phyloP scores from a whole-genome alignment of 2,113 vertebrate species.

The Atrichornis clamosus region DNA sequence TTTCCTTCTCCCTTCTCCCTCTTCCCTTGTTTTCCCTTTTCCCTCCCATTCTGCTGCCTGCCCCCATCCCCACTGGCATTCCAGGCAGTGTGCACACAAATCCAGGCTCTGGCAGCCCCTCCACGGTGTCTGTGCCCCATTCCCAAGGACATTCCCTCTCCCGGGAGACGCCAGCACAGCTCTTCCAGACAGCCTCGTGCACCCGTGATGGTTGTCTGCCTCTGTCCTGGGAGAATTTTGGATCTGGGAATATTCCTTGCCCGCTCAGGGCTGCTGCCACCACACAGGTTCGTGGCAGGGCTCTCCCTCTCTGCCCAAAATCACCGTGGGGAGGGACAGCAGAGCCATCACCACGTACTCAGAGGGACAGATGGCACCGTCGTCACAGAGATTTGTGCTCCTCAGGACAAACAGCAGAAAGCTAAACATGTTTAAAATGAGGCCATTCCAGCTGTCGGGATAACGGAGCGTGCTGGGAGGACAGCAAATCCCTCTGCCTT shows the following conservation, averaged over 20 bases:
- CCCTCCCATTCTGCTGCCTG: no score
- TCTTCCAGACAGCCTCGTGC: rapidly evolving
- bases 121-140: rapidly evolving
- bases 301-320: background rate
- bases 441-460: background rate
- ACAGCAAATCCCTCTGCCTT: background rate
- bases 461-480: background rate
- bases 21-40: background rate
- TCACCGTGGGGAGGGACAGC: background rate
- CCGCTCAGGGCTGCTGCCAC: background rate
- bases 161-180: background rate
- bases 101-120: background rate
- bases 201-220: rapidly evolving
- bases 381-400: background rate
- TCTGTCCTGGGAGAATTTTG: background rate
- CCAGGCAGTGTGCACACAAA: rapidly evolving
- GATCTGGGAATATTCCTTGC: background rate
- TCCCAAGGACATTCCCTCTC: background rate
- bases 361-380: background rate
- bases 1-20: background rate
- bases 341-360: rapidly evolving
- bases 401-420: background rate
- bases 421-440: background rate
- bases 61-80: background rate
- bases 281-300: rapidly evolving